Evolutionary conservation across 53 echinoderm and acorn worm species (phyloP).

Genomic region (Crossaster papposus): DNA sequence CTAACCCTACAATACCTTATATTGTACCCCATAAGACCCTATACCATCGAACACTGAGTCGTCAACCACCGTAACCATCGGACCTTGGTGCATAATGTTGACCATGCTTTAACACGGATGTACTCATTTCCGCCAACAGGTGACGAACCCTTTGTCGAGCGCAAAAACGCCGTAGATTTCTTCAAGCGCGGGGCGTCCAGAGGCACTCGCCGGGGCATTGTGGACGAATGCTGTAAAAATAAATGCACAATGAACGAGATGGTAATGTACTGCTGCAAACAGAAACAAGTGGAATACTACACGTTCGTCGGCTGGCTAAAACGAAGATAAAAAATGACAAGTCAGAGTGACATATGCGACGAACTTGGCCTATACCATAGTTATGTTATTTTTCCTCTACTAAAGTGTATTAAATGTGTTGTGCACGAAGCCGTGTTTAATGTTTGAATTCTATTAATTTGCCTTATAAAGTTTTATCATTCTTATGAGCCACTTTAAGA

Average conservation of each 20-base stretch:
- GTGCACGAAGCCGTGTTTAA: neutral
- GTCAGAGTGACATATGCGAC: neutral
- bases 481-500: neutral
- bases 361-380: neutral
- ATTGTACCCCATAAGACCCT: no score
- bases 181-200: slow-evolving; percentile 37
- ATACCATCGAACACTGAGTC: no score
- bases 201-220: slow-evolving; percentile 45
- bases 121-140: slow-evolving; percentile 1
- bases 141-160: slow-evolving; percentile 33
- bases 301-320: slow-evolving; percentile 39
- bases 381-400: neutral
- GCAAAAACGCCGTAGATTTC: slow-evolving; percentile 45
- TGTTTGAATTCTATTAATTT: neutral
- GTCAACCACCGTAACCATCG: no score
- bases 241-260: slow-evolving; percentile 64
- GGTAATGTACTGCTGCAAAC: slow-evolving; percentile 76
- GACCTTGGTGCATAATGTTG: neutral
- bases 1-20: no score
- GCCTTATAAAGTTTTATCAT: neutral
- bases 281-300: slow-evolving; percentile 67
- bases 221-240: slow-evolving; percentile 69
- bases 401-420: neutral
- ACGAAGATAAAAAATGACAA: slow-evolving; percentile 31
- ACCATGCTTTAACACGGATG: neutral